These are phyloP conservation scores for Cydia pomonella DNA, from an alignment of 1,140 invertebrate genomes.

Conservation along the genomic window DNA sequence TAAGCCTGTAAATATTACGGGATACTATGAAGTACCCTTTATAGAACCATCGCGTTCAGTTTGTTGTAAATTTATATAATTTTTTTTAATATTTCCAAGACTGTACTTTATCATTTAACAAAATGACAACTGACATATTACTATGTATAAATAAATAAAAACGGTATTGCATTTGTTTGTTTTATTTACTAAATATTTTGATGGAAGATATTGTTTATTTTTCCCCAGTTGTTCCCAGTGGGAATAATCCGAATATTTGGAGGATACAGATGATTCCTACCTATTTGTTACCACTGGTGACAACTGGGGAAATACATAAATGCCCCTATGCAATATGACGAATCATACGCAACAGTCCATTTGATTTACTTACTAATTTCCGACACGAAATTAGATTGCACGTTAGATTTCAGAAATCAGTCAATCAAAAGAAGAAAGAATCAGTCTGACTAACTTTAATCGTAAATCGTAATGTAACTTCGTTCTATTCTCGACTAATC, in stretches of 20 bases:
- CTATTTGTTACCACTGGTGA: too few species aligned
- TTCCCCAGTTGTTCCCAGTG: background rate
- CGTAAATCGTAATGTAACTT: too few species aligned
- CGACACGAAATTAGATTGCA: too few species aligned
- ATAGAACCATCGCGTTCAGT: slow-evolving; percentile 42
- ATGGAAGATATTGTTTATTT: background rate
- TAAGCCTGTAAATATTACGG: slow-evolving; percentile 53
- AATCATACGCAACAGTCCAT: too few species aligned
- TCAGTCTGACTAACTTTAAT: too few species aligned
- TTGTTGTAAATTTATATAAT: slow-evolving; percentile 72
- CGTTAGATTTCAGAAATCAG: too few species aligned
- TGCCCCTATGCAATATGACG: too few species aligned
- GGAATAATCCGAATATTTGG: background rate
- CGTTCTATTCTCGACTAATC: too few species aligned
- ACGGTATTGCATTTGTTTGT: slow-evolving; percentile 61
- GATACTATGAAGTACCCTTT: slow-evolving; percentile 42
- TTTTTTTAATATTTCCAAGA: slow-evolving; percentile 75
- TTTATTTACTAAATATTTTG: slow-evolving; percentile 50
- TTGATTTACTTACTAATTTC: too few species aligned
- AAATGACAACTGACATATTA: slow-evolving; percentile 67
- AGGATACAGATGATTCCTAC: too few species aligned
- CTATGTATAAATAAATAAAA: slow-evolving; percentile 75
- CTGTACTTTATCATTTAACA: slow-evolving; percentile 74
- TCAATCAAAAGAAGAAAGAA: too few species aligned
- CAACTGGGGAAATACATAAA: too few species aligned